Evolutionary conservation across 2,113 vertebrate genomes (phyloP).

Genomic region (Sorex araneus): DNA sequence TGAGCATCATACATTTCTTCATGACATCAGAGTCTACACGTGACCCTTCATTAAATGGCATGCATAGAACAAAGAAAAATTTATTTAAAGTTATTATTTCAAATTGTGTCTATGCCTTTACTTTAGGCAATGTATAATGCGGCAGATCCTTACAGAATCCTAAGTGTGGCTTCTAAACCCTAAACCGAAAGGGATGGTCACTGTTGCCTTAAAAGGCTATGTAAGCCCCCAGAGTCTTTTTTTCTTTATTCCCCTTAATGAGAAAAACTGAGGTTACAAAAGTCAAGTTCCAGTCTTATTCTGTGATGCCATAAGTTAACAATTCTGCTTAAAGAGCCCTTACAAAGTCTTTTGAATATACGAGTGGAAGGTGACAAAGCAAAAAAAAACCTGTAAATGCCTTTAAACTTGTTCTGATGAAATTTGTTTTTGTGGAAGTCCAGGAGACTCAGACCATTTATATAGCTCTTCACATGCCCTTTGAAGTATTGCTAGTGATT

Average conservation of each 20-base stretch:
- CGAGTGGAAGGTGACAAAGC: not conserved
- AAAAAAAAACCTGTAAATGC: slow-evolving; percentile 42
- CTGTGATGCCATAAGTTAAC: slow-evolving; percentile 53
- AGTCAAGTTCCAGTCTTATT: slow-evolving; percentile 54
- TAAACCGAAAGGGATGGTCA: not conserved
- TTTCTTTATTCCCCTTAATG: slow-evolving; percentile 47
- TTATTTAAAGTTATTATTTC: not conserved
- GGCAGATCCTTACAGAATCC: slow-evolving; percentile 40
- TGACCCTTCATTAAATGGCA: slow-evolving; percentile 57
- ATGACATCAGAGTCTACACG: slow-evolving; percentile 10
- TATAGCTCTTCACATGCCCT: not conserved
- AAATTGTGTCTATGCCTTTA: not conserved
- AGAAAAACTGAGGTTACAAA: slow-evolving; percentile 56
- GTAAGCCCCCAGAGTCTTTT: not conserved
- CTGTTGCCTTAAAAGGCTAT: slow-evolving; percentile 49
- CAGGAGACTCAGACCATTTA: not conserved
- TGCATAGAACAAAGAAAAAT: slow-evolving; percentile 8
- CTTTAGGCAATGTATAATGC: not conserved
- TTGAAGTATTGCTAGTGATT: slow-evolving; percentile 55
- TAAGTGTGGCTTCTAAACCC: not conserved
- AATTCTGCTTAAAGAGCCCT: slow-evolving; percentile 38
- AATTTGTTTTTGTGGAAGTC: not conserved
- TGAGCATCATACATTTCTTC: slow-evolving; percentile 39
- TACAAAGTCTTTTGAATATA: slow-evolving; percentile 7
- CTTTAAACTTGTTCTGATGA: slow-evolving; percentile 18